Evolutionary conservation across 2,113 vertebrate genomes (phyloP).

Genomic region (Oncorhynchus kisutch): DNA sequence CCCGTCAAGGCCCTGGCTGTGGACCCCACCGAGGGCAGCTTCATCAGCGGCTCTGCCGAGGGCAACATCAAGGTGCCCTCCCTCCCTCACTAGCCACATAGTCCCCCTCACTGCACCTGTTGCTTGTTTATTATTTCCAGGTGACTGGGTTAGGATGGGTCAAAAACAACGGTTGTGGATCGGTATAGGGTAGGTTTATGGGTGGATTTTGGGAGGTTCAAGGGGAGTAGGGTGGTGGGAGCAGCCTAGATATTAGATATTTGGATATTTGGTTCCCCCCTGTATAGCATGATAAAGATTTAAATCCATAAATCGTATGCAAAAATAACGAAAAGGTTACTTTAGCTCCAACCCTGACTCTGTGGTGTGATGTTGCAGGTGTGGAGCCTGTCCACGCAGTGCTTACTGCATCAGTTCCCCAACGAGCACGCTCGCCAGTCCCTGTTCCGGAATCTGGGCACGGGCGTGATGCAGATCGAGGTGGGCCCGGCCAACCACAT

Average conservation of each 20-base stretch:
- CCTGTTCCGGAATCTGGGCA: slow-evolving; percentile 96
- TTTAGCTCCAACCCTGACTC: neutral
- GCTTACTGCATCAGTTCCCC: slow-evolving; percentile 85
- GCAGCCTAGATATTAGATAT: no score
- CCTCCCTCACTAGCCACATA: neutral
- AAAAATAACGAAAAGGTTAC: neutral
- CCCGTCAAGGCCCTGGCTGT: slow-evolving; percentile 92
- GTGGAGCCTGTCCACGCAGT: slow-evolving; percentile 85
- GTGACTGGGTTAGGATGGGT: no score
- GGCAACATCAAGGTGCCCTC: slow-evolving; percentile 93
- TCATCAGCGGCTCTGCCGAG: slow-evolving; percentile 96
- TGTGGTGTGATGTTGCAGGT: slow-evolving; percentile 72
- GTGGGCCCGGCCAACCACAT: slow-evolving; percentile 89
- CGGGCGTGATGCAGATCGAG: slow-evolving; percentile 97
- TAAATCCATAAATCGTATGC: no score
- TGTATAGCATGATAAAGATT: no score
- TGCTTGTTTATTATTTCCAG: no score
- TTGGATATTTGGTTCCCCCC: no score
- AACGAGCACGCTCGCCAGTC: slow-evolving; percentile 95
- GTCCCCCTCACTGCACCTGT: no score
- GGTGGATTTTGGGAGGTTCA: no score
- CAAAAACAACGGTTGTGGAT: no score
- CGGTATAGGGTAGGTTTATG: no score
- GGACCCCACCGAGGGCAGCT: slow-evolving; percentile 87
- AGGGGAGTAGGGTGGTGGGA: no score